Percentiles rank a stretch among this genome's conserved stretches.
Conservation (phyloP, 2,888 invertebrate genomes). For the Cerastoderma edule region DNA sequence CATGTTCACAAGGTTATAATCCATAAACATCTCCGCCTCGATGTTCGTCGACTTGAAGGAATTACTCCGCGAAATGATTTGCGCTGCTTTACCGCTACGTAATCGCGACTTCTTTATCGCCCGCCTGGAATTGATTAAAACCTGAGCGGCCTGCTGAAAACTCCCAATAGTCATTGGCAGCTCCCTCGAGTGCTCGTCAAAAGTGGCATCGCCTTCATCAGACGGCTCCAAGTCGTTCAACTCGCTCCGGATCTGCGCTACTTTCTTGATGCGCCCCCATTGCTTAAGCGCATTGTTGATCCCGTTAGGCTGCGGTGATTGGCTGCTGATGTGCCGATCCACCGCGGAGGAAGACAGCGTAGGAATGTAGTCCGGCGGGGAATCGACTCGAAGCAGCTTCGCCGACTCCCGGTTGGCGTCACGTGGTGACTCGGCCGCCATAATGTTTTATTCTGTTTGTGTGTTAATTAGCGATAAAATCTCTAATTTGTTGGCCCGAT, state of each 20-base stretch:
- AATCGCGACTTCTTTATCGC: slow-evolving; percentile 26
- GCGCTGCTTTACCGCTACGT: slow-evolving; percentile 24
- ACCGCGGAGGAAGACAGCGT: slow-evolving; percentile 31
- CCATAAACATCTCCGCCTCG: slow-evolving; percentile 31
- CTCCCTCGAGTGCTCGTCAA: not conserved
- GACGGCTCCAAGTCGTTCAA: not conserved
- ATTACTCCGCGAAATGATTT: slow-evolving; percentile 13
- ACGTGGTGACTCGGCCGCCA: not conserved
- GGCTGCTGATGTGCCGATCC: not conserved
- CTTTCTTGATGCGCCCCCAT: slow-evolving; percentile 51
- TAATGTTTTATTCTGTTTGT: slow-evolving; percentile 9
- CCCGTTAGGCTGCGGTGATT: not conserved
- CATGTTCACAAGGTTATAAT: slow-evolving; percentile 44
- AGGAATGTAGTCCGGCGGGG: slow-evolving; percentile 56
- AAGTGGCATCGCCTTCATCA: not conserved
- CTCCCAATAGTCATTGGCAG: slow-evolving; percentile 28
- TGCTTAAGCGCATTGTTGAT: slow-evolving; percentile 23
- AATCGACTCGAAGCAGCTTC: slow-evolving; percentile 26
- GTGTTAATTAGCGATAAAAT: slow-evolving; percentile 8
- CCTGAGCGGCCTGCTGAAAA: slow-evolving; percentile 36
- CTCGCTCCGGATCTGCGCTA: slow-evolving; percentile 43
- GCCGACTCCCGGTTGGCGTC: slow-evolving; percentile 2
- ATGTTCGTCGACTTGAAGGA: not conserved
- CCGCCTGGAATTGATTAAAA: slow-evolving; percentile 45
- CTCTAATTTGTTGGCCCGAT: slow-evolving; percentile 16